Evolutionary conservation across 2,113 vertebrate genomes (phyloP).

Genomic region (Narcine bancroftii): DNA sequence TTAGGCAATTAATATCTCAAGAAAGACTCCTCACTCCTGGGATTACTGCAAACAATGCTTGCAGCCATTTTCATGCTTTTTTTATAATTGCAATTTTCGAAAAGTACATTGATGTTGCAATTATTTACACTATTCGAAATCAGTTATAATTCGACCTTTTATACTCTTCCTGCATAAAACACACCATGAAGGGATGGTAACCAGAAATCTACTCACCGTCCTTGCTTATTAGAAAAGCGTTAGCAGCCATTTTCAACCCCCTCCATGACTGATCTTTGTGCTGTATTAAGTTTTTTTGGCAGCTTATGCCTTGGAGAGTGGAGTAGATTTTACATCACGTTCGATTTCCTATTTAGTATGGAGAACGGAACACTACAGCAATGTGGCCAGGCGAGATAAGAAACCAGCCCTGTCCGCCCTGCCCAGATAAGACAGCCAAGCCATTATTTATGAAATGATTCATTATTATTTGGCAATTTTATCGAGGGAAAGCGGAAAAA

Average conservation of each 20-base stretch:
- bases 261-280: slow-evolving; percentile 64
- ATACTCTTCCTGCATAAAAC: slow-evolving; percentile 10
- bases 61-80: slow-evolving; percentile 7
- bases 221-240: slow-evolving; percentile 75
- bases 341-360: slow-evolving; percentile 77
- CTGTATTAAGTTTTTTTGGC: slow-evolving; percentile 43
- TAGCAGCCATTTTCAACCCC: slow-evolving; percentile 89
- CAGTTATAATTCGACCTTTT: neutral
- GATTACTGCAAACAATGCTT: slow-evolving; percentile 23
- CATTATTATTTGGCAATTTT: slow-evolving; percentile 90
- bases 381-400: slow-evolving; percentile 86
- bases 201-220: slow-evolving; percentile 61
- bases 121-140: slow-evolving; percentile 39
- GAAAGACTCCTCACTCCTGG: neutral
- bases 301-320: slow-evolving; percentile 63
- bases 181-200: slow-evolving; percentile 6
- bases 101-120: slow-evolving; percentile 11
- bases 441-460: slow-evolving; percentile 94
- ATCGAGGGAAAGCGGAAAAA: slow-evolving; percentile 75
- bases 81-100: slow-evolving; percentile 1
- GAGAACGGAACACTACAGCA: slow-evolving; percentile 82
- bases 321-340: slow-evolving; percentile 70
- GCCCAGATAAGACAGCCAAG: slow-evolving; percentile 83
- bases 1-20: slow-evolving; percentile 21
- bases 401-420: slow-evolving; percentile 74